Evolutionary conservation across 2,113 vertebrate species (phyloP), one percentile per base, ranked within the genome.

Genomic region (Podarcis raffonei): DNA sequence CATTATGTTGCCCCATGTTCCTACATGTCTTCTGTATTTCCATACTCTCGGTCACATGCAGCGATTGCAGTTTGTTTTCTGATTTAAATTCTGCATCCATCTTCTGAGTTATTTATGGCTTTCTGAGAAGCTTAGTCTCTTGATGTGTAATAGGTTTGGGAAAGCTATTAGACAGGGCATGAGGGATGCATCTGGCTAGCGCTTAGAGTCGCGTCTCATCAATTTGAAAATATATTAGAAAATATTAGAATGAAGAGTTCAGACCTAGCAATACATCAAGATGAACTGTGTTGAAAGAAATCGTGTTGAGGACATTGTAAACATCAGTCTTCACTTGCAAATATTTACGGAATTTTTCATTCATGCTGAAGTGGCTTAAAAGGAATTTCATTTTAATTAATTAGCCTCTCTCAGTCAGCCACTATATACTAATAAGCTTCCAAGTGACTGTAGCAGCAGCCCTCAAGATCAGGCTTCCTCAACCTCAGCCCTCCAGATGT

Each of bases 141-240:
- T 90, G 62, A 72, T 57, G 25, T 12, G 12, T 20, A 86, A 32
- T 39, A 89, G 84, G 23, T 83, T 87, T 89, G 68, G 88, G 57
- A 87, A 84, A 72, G 83, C 8, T 3, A 35, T 9, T 88, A 85
- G 20, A 81, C 18, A 93, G 91, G 82, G 4, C 65, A 83, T 48
- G 53, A 94, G 78, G 15, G n/a, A 83, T 79, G 59, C 1, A 3
- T 87, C n/a, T 57, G 59, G 85, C 69, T 76, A 83, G 25, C 48
- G 42, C n/a, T 76, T 89, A 20, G 65, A 86, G 32, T n/a, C 3
- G 16, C n/a, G 72, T 48, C 35, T 48, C 11, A 85, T 89, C 85
- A 88, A 80, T 88, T 85, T 75, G 12, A 93, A 79, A 91, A 87
- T 16, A 20, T 71, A 91, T 39, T 4, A 39, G 71, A 77, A 89